Evolutionary conservation across 2,113 vertebrate genomes (phyloP).

Genomic region (Leucosticte australis): DNA sequence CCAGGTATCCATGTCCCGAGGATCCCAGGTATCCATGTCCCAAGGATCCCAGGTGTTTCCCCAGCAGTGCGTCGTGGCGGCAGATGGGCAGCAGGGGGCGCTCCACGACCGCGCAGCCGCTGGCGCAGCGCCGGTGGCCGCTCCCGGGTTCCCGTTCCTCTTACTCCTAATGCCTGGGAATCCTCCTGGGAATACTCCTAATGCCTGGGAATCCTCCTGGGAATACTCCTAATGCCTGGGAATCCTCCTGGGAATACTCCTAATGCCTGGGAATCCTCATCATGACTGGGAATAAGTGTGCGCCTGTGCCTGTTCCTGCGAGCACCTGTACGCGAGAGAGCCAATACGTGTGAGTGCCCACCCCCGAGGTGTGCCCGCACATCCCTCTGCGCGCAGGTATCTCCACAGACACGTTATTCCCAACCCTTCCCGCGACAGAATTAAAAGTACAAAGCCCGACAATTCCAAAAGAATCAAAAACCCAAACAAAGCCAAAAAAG

Average conservation of each 20-base stretch:
- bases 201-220: fast-evolving
- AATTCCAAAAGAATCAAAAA: not conserved
- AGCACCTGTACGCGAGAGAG: fast-evolving
- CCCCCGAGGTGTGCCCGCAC: not conserved
- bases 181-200: not conserved
- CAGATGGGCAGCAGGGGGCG: not conserved
- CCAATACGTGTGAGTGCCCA: fast-evolving
- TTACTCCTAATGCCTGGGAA: fast-evolving
- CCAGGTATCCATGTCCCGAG: fast-evolving
- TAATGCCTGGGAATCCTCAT: fast-evolving
- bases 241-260: not conserved
- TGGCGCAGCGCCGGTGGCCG: fast-evolving
- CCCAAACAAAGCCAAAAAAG: not conserved
- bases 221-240: fast-evolving
- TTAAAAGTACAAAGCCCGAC: not conserved
- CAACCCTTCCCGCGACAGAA: fast-evolving
- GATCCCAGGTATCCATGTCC: not conserved
- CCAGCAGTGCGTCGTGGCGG: not conserved
- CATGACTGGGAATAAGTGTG: fast-evolving
- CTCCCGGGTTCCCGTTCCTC: not conserved
- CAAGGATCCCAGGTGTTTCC: too few relatives aligned
- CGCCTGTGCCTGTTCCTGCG: fast-evolving
- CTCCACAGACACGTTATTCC: fast-evolving
- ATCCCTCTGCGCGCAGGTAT: fast-evolving
- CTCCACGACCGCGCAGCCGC: not conserved